Evolutionary conservation across 2,797 vertebrate species (phyloP).

Genomic region (Lepilemur ruficaudatus): DNA sequence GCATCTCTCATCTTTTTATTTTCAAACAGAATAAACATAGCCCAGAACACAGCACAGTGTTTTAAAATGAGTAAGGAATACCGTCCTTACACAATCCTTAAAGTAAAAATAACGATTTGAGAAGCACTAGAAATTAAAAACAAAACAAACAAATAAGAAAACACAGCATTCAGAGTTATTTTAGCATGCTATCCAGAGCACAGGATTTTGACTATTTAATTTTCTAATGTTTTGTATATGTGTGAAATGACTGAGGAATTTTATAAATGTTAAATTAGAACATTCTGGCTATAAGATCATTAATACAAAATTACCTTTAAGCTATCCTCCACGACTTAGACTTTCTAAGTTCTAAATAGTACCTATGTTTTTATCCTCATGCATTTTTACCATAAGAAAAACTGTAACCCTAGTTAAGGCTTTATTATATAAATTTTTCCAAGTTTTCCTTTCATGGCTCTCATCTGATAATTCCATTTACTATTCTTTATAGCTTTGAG

Average conservation of each 20-base stretch:
- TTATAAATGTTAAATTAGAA: not conserved
- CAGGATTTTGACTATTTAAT: not conserved
- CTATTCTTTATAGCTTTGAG: not conserved
- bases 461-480: not conserved
- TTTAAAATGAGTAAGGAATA: not conserved
- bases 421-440: not conserved
- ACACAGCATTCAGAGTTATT: not conserved
- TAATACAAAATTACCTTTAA: slow-evolving; percentile 37
- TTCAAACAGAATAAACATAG: not conserved
- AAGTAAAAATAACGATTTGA: slow-evolving; percentile 12
- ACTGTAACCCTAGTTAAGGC: not conserved
- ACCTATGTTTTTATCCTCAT: not conserved
- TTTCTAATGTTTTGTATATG: not conserved
- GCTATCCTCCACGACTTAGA: not conserved
- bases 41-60: not conserved
- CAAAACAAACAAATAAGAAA: not conserved
- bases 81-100: not conserved
- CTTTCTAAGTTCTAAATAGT: not conserved
- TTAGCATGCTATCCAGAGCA: not conserved
- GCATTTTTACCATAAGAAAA: not conserved
- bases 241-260: not conserved
- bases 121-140: not conserved
- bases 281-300: not conserved
- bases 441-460: slow-evolving; percentile 15
- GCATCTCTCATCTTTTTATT: slow-evolving; percentile 6